Evolutionary conservation across 2,797 vertebrate genomes (phyloP), one percentile per base, ranked within the genome.

Genomic region (Scarus forsteni): DNA sequence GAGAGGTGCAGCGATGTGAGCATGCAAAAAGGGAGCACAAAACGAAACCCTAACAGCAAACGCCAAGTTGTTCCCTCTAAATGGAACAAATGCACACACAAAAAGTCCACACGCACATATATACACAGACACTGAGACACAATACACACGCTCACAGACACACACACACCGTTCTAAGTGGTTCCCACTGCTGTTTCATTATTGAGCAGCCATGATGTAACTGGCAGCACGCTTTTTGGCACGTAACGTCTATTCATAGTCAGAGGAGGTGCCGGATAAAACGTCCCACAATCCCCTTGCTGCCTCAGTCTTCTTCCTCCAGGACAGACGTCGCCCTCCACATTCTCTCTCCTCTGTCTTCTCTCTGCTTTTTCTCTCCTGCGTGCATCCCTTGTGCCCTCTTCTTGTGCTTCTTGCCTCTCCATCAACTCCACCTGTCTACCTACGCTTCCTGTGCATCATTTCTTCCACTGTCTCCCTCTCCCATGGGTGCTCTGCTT

Each of bases 141-240:
- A 80, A 80, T 54, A 60, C 62, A 79, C 77, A 84, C 67, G 46
- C 59, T 43, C 58, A 60, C 49, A 49, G 19, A 52, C 60, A 64
- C 58, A 74, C 75, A 84, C 88, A 86, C 80, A 66, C 70, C 73
- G 80, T 89, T 86, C 82, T 86, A 85, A 92, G 89, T 88, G 88
- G 82, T 79, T 92, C 90, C 86, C 81, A 75, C 80, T 59, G 80
- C 85, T 88, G 80, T 73, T 94, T 64, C 90, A 95, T 94, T 93
- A 94, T 93, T 94, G 84, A 94, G 83, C 77, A 85, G 74, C 84
- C 62, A 73, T 93, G 93, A 93, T 94, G 93, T 94, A 92, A 94
- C 92, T 70, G 80, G 75, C 83, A 90, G 87, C 88, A 86, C 82
- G 77, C 88, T 92, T 91, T 93, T 89, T 90, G 86, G 86, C 88